Conservation (phyloP, 2,888 invertebrate species). For the Bombyx huttoni region DNA sequence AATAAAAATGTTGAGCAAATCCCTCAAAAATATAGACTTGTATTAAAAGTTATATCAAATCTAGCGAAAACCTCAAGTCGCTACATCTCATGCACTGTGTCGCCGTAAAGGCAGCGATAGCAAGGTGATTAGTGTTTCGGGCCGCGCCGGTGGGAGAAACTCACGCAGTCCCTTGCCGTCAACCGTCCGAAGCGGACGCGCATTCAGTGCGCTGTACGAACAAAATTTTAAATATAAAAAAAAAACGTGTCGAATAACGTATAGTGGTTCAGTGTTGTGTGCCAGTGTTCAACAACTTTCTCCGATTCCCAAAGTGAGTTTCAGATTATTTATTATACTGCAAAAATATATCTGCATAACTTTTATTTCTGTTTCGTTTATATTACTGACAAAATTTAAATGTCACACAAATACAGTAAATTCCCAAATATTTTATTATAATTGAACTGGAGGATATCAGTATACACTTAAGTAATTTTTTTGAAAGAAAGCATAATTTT, state of each 20-base stretch:
- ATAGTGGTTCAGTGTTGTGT: slow-evolving; percentile 58
- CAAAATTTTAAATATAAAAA: slow-evolving; percentile 27
- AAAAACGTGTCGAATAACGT: slow-evolving; percentile 30
- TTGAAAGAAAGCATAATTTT: background rate
- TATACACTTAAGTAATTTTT: too few species aligned
- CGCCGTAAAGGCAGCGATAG: slow-evolving; percentile 49
- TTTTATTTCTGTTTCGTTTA: background rate
- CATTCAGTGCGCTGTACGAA: slow-evolving; percentile 38
- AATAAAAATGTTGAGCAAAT: too few species aligned
- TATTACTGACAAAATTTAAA: background rate
- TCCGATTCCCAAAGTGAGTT: background rate
- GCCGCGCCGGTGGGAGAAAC: slow-evolving; percentile 48
- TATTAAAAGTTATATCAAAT: too few species aligned
- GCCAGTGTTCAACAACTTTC: slow-evolving; percentile 18
- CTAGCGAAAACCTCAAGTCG: slow-evolving; percentile 12
- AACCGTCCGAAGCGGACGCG: slow-evolving; percentile 49
- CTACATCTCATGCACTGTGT: slow-evolving; percentile 26
- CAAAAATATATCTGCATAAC: too few species aligned
- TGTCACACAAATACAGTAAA: background rate
- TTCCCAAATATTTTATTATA: background rate
- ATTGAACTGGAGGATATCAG: background rate
- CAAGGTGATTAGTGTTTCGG: slow-evolving; percentile 68
- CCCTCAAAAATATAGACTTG: too few species aligned
- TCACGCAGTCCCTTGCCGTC: slow-evolving; percentile 63
- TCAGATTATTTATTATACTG: background rate